Conservation (phyloP, 2,797 vertebrate species). For the Sandelia bainsii region DNA sequence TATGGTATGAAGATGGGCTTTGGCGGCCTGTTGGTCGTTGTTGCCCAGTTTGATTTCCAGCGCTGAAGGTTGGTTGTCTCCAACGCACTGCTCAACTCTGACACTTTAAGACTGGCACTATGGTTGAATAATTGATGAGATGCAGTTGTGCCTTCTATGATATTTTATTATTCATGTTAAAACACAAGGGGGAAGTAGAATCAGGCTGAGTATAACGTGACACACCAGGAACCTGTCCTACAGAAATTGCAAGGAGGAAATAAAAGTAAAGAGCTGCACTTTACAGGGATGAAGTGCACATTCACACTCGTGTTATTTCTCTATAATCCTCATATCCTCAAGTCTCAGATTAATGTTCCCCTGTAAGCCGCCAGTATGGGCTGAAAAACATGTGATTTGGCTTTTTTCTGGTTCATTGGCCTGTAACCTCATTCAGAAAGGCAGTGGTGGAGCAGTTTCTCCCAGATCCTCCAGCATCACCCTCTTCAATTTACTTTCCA, state of each 20-base stretch:
- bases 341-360: constrained; percentile 43
- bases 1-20: too few species aligned
- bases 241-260: constrained; percentile 10
- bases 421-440: constrained; percentile 50
- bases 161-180: constrained; percentile 70
- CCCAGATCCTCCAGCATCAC: background rate
- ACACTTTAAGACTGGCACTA: constrained; percentile 34
- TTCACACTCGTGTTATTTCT: background rate
- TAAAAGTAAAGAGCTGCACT: constrained; percentile 22
- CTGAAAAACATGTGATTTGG: constrained; percentile 72
- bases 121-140: constrained; percentile 66
- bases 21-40: background rate
- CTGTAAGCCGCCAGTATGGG: constrained; percentile 31
- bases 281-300: constrained; percentile 13
- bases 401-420: constrained; percentile 65
- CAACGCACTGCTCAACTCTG: constrained; percentile 20
- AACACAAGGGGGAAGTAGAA: constrained; percentile 28
- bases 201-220: constrained; percentile 24
- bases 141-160: constrained; percentile 42
- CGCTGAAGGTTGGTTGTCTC: background rate
- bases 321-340: constrained; percentile 28
- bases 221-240: background rate
- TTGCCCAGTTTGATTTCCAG: background rate
- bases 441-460: background rate
- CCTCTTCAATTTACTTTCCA: background rate